Evolutionary conservation across 2,113 vertebrate genomes (phyloP).

Genomic region (Cavia aperea): DNA sequence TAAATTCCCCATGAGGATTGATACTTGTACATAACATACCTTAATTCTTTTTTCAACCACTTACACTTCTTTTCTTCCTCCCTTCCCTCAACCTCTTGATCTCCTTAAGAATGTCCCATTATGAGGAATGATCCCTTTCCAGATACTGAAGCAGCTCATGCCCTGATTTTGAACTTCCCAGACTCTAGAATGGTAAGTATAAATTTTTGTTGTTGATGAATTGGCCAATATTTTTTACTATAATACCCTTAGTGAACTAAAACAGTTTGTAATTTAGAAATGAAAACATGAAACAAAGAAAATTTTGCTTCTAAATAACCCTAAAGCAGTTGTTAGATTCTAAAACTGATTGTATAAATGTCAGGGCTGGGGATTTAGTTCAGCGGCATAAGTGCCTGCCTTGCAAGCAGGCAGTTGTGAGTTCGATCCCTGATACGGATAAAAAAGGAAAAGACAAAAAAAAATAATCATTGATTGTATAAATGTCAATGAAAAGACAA

Average conservation of each 20-base stretch:
- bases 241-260: background rate
- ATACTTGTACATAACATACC: no score
- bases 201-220: background rate
- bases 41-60: no score
- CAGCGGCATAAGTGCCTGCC: no score
- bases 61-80: background rate
- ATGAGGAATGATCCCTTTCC: background rate
- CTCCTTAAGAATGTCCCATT: background rate
- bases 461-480: background rate
- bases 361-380: background rate
- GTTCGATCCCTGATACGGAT: no score
- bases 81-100: background rate
- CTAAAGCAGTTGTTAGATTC: background rate
- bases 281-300: background rate
- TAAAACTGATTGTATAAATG: background rate
- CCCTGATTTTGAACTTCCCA: background rate
- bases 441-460: no score
- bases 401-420: no score
- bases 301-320: background rate
- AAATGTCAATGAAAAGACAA: background rate
- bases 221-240: background rate
- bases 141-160: no score
- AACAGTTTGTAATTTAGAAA: background rate
- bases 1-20: no score
- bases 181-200: background rate